Conservation (phyloP, 2,113 vertebrate species). For the Erpornis zantholeuca region DNA sequence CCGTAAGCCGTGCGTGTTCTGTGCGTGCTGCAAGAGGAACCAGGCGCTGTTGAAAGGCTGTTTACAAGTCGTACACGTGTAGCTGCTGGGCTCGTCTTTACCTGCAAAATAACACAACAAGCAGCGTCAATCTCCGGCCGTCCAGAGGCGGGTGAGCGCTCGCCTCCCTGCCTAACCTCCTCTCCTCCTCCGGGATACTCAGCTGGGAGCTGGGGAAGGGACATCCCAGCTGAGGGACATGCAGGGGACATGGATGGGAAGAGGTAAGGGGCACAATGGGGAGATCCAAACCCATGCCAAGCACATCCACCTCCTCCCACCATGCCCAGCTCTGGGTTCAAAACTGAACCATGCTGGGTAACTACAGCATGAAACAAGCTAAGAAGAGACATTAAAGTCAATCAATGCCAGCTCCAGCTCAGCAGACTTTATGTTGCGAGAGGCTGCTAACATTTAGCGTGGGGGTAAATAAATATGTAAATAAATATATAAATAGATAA, state of each 20-base stretch:
- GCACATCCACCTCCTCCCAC: neutral
- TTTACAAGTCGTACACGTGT: constrained; percentile 99
- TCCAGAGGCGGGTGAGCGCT: neutral
- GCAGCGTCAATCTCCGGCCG: constrained; percentile 71
- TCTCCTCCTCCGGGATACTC: neutral
- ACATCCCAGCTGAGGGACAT: neutral
- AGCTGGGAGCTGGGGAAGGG: neutral
- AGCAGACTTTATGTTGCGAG: neutral
- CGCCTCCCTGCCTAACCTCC: neutral
- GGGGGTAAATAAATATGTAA: neutral
- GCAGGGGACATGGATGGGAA: neutral
- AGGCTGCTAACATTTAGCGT: neutral
- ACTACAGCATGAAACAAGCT: neutral
- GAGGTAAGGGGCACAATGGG: neutral
- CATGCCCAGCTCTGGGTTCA: neutral
- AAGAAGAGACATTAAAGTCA: neutral
- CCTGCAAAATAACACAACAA: constrained; percentile 87
- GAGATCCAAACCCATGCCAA: neutral
- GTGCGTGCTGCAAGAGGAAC: constrained; percentile 99
- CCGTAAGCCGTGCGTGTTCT: constrained; percentile 98
- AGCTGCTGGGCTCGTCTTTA: constrained; percentile 99
- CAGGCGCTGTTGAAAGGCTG: constrained; percentile 98
- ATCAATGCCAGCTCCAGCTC: neutral
- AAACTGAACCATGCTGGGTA: neutral
- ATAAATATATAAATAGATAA: neutral